Evolutionary conservation across 2,113 vertebrate species (phyloP).

Genomic region (Passer montanus): DNA sequence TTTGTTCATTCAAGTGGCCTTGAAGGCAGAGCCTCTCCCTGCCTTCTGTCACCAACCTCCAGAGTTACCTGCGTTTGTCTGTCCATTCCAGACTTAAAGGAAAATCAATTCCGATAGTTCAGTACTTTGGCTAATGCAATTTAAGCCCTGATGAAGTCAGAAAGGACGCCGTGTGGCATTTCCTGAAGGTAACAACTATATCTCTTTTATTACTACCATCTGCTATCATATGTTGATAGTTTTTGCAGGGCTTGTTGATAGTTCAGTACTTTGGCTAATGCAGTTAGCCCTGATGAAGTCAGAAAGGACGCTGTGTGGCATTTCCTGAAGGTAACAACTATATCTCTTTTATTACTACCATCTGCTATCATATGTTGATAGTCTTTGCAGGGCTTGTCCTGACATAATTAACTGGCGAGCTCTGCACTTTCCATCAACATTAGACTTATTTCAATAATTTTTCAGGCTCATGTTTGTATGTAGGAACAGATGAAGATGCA

Average conservation of each 20-base stretch:
- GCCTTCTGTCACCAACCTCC: not conserved
- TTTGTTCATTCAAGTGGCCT: not conserved
- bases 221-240: not conserved
- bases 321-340: conserved; percentile 34
- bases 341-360: not conserved
- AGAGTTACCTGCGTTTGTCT: not conserved
- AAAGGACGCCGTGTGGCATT: not conserved
- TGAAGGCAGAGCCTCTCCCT: not conserved
- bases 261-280: not conserved
- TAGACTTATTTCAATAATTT: not conserved
- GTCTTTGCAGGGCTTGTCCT: not conserved
- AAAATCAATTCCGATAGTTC: conserved; percentile 32
- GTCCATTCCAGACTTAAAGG: not conserved
- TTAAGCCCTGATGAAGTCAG: not conserved
- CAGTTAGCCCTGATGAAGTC: conserved; percentile 5
- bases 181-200: conserved; percentile 29
- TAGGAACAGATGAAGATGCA: not conserved
- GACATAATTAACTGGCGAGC: not conserved
- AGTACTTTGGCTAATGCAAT: not conserved
- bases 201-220: not conserved
- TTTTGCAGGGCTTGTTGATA: not conserved
- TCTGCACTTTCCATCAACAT: not conserved
- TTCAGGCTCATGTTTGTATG: not conserved
- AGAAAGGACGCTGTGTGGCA: not conserved
- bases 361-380: not conserved